Evolutionary conservation across 2,888 invertebrate species (phyloP), one percentile per base, ranked within the genome.

Genomic region (Hyposoter dolosus): DNA sequence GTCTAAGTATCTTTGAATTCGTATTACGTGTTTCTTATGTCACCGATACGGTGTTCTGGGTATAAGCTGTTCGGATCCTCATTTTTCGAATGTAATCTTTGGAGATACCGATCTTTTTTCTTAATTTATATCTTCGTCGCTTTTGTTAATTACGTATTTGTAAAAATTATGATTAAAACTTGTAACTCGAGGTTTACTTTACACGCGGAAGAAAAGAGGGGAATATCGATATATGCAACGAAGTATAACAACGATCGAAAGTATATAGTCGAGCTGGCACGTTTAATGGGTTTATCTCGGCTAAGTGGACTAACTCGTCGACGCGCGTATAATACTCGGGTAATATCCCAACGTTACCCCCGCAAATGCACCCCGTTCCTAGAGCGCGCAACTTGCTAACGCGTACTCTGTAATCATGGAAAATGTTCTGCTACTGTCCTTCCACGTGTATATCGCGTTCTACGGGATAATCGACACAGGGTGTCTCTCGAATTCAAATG

Each of bases 221-320:
- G 17, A 69, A 69, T 43, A 68, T 69, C 12, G 47, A 47, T 47
- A 35, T 40, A 47, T 19, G n/a, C 35, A 40, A 28, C 43, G 53
- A n/a, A 32, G 65, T 56, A 68, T 45, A 40, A 45, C 35, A 19
- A 45, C 50, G 78, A 66, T 76, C 65, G 50, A 76, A 77, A 86
- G 85, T 85, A 77, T 83, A 82, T 86, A 78, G 82, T 47, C 81
- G 56, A 32, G 50, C 32, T 43, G 83, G 86, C 71, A 72, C 86
- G 76, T 87, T 87, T 89, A 87, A 89, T 82, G 85, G 87, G 81
- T 76, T 85, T 86, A 83, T 85, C 83, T 72, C 50, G 85, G 60
- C 76, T 82, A 84, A 89, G 80, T 82, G 88, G 88, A 86, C 88
- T 88, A 87, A 85, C 77, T 82, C 82, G 76, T 80, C 74, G 82